Evolutionary conservation across 30 jellyfish, hydroid and myxozoan species (phyloP).

Genomic region (Hydra vulgaris): DNA sequence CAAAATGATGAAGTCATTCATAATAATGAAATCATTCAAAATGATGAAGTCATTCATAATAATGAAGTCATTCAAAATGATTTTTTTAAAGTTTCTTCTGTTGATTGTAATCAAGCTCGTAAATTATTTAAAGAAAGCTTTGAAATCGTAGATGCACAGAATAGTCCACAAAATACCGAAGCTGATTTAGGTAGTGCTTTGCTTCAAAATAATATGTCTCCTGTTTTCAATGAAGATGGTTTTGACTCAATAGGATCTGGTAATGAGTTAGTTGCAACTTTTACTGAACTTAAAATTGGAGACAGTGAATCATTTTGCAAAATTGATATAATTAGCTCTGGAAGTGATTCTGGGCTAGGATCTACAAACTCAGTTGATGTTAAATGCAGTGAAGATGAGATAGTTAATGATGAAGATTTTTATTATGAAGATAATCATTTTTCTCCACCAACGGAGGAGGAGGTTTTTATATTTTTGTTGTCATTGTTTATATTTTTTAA

Average conservation of each 20-base stretch:
- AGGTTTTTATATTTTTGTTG: neutral
- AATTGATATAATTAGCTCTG: neutral
- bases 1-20: too few species aligned
- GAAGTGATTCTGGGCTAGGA: conserved; percentile 2
- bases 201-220: neutral
- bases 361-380: conserved; percentile 6
- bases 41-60: too few species aligned
- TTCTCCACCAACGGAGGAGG: neutral
- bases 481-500: too few species aligned
- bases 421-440: neutral
- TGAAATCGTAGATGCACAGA: too few species aligned
- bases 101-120: too few species aligned
- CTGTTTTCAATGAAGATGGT: neutral
- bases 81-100: too few species aligned
- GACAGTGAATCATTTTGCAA: conserved; percentile 1
- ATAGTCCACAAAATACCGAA: neutral
- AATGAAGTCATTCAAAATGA: too few species aligned
- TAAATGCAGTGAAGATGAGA: neutral
- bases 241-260: neutral
- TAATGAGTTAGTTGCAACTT: neutral
- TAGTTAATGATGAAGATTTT: neutral
- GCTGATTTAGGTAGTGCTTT: neutral
- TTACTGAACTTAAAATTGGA: neutral
- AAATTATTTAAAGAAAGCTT: too few species aligned
- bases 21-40: too few species aligned